Evolutionary conservation across 2,888 invertebrate species (phyloP), one percentile per base, ranked within the genome.

Genomic region (Sycophila texana): DNA sequence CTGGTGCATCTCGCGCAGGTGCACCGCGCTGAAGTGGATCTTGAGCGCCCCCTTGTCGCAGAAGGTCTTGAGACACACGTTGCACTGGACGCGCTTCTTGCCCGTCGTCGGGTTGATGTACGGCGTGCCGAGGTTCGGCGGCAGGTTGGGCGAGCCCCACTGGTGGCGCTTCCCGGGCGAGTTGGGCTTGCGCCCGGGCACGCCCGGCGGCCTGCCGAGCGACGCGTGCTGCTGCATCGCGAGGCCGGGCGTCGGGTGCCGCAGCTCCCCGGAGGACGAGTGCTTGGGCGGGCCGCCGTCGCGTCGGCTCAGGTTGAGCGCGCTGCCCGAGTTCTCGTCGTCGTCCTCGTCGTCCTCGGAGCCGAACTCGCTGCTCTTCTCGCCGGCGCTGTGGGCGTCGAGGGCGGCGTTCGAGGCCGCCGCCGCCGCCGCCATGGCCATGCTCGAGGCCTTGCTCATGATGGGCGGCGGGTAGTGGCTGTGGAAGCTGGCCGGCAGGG

Each of bases 41-140:
- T 99, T 99, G 30, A 99, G 92, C 0, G 99, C 99, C 81, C 99
- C 99, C 92, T 99, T 99, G 92, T 99, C 99, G 93, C 99, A 99
- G 92, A 99, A 99, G 18, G 99, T 99, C 92, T 99, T 99, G 81
- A 98, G 92, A 90, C 99, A 99, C 60, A 98, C 98, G 87, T 98
- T 98, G 91, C 99, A 99, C 90, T 99, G 97, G 3, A 99, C 99
- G 83, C 99, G 94, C 89, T 98, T 98, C 91, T 99, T 99, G 0
- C 97, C 97, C 0, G 97, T 97, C 0, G 96, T 95, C 0, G 97
- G 97, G 88, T 97, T 98, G 49, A 97, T 97, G 83, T 97, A 96
- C 85, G 97, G 96, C 0, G 97, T 97, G 14, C 97, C 97, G 82
- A 96, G 91, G 85, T 96, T 96, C 2, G 96, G 92, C 0, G 96